Conservation (phyloP, 2,888 invertebrate genomes). For the Abrostola triplasia region DNA sequence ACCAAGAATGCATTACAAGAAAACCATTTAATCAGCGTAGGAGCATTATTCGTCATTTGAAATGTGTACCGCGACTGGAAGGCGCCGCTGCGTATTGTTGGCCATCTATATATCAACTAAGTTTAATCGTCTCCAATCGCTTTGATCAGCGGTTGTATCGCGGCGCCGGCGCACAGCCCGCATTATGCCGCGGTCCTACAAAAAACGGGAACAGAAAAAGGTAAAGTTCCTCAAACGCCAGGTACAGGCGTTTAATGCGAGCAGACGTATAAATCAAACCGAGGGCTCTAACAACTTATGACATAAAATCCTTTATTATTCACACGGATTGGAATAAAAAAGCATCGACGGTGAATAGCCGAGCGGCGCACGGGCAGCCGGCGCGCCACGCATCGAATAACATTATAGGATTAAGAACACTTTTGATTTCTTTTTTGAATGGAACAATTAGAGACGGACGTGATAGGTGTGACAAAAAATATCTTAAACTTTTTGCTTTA, state of each 20-base stretch:
- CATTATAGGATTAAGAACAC: slow-evolving; percentile 79
- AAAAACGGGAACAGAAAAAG: slow-evolving; percentile 70
- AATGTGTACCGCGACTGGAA: slow-evolving; percentile 63
- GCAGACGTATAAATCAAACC: slow-evolving; percentile 81
- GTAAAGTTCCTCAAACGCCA: slow-evolving; percentile 70
- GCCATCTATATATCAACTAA: slow-evolving; percentile 67
- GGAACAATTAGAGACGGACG: slow-evolving; percentile 80
- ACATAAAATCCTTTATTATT: slow-evolving; percentile 85
- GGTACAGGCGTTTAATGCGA: slow-evolving; percentile 65
- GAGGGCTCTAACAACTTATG: slow-evolving; percentile 80
- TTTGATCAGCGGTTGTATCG: slow-evolving; percentile 72
- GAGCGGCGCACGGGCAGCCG: slow-evolving; percentile 49
- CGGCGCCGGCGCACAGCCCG: slow-evolving; percentile 75
- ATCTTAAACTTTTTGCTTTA: slow-evolving; percentile 64
- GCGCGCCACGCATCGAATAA: slow-evolving; percentile 75
- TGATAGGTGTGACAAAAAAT: slow-evolving; percentile 79
- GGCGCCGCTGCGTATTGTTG: slow-evolving; percentile 66
- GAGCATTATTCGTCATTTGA: slow-evolving; percentile 58
- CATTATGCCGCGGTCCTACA: slow-evolving; percentile 58
- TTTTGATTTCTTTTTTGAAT: slow-evolving; percentile 77
- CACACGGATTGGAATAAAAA: slow-evolving; percentile 73
- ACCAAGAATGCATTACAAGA: slow-evolving; percentile 55
- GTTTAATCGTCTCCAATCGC: slow-evolving; percentile 77
- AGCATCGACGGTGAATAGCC: slow-evolving; percentile 59
- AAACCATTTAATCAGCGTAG: slow-evolving; percentile 54